These are phyloP conservation scores for Julus scanicus DNA, from an alignment of 2,888 invertebrate species.

Conservation along the genomic window DNA sequence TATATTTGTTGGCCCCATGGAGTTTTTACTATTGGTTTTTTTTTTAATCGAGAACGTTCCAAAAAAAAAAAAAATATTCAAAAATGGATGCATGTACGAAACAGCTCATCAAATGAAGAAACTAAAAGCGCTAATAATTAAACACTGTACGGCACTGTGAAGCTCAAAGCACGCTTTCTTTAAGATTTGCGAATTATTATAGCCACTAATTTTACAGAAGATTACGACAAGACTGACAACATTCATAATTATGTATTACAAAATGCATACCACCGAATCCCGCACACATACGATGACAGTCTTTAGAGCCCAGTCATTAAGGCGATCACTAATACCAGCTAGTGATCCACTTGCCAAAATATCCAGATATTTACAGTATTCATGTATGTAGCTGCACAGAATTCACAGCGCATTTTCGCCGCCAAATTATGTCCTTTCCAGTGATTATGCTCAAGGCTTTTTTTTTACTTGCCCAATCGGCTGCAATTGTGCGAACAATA, in stretches of 20 bases:
- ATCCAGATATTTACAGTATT: slow-evolving; percentile 34
- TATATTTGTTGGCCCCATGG: no score
- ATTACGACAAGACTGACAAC: not conserved
- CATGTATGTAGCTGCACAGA: not conserved
- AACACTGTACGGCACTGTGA: not conserved
- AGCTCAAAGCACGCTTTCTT: not conserved
- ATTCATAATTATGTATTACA: slow-evolving; percentile 35
- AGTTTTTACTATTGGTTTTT: no score
- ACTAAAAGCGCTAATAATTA: not conserved
- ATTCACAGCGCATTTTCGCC: not conserved
- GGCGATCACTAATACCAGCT: slow-evolving; percentile 35
- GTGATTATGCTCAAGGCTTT: slow-evolving; percentile 26
- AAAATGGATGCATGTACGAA: no score
- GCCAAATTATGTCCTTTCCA: slow-evolving; percentile 31
- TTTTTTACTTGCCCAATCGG: slow-evolving; percentile 5
- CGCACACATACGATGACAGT: not conserved
- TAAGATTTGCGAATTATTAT: not conserved
- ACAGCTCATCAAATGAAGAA: not conserved
- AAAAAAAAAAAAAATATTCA: no score
- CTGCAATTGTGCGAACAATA: not conserved
- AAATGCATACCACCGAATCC: not conserved
- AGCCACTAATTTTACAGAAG: not conserved
- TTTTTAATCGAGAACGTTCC: no score
- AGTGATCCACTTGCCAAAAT: not conserved
- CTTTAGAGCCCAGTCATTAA: not conserved